A percentile compares a stretch with the other conserved stretches of the same genome.
Conservation (phyloP, 37 sponge, comb jelly and placozoan species). For the Crambe crambe region DNA sequence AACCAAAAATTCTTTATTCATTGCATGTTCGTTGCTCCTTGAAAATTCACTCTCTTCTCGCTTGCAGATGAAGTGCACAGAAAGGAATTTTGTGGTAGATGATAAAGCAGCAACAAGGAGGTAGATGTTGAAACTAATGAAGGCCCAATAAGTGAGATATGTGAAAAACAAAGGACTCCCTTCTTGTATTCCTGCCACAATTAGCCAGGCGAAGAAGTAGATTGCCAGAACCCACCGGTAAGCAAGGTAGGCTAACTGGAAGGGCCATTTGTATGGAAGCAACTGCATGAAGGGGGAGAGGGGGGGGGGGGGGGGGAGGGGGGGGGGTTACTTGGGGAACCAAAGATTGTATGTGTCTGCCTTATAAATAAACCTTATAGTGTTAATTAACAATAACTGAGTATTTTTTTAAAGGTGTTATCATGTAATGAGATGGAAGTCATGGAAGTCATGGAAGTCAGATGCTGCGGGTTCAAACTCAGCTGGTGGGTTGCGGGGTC, state of each 20-base stretch:
- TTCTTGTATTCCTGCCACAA: constrained; percentile 3
- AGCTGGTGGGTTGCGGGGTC: too few species aligned
- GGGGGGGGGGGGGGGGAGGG: too few species aligned
- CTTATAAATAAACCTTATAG: too few species aligned
- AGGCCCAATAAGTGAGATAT: constrained; percentile 75
- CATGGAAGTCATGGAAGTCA: too few species aligned
- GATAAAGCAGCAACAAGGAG: constrained; percentile 49
- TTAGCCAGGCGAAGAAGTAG: constrained; percentile 55
- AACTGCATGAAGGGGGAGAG: constrained; percentile 30
- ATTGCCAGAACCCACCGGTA: constrained; percentile 51
- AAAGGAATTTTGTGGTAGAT: constrained; percentile 18
- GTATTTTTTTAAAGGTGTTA: too few species aligned
- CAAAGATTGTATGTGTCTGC: too few species aligned
- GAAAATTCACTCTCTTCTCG: background rate
- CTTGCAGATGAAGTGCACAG: background rate
- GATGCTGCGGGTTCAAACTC: too few species aligned
- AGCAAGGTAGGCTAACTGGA: constrained; percentile 49
- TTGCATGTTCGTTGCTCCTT: background rate
- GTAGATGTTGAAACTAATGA: constrained; percentile 26
- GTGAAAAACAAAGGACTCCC: constrained; percentile 57
- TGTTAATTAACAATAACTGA: too few species aligned
- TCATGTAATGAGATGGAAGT: too few species aligned
- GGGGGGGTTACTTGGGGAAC: too few species aligned
- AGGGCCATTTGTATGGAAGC: constrained; percentile 59
- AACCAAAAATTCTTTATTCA: too few species aligned